Conservation (phyloP, 2,888 invertebrate genomes). For the Platerodrilus igneus region DNA sequence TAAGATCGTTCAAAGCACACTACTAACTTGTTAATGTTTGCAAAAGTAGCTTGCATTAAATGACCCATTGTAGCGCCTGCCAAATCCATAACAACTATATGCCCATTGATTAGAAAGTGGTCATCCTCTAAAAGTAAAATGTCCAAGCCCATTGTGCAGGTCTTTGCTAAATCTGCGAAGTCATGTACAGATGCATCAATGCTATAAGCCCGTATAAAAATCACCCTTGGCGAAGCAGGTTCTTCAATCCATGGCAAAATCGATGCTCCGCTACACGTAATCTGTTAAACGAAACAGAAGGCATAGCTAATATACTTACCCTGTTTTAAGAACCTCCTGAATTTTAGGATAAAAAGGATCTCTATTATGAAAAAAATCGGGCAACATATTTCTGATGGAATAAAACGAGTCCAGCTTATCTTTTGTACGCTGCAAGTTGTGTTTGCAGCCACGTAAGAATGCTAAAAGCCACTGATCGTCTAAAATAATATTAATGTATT, state of each 20-base stretch:
- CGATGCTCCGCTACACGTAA: no score
- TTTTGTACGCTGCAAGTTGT: constrained; percentile 53
- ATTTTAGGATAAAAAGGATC: constrained; percentile 44
- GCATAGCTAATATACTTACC: no score
- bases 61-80: constrained; percentile 52
- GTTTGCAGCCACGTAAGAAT: constrained; percentile 55
- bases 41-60: constrained; percentile 50
- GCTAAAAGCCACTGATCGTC: constrained; percentile 53
- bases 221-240: no score
- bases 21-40: constrained; percentile 53
- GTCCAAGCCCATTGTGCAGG: constrained; percentile 55
- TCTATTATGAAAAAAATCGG: constrained; percentile 54
- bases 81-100: constrained; percentile 56
- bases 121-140: constrained; percentile 59
- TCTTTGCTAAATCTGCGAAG: no score
- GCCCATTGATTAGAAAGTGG: constrained; percentile 52
- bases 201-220: no score
- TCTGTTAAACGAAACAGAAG: no score
- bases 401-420: constrained; percentile 57
- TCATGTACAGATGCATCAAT: no score
- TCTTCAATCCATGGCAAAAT: no score
- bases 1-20: constrained; percentile 53
- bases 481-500: constrained; percentile 39
- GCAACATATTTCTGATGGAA: constrained; percentile 53
- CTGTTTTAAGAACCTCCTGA: constrained; percentile 40